Conservation (phyloP, 2,888 invertebrate species). For the Scelioninae gen. 1 region DNA sequence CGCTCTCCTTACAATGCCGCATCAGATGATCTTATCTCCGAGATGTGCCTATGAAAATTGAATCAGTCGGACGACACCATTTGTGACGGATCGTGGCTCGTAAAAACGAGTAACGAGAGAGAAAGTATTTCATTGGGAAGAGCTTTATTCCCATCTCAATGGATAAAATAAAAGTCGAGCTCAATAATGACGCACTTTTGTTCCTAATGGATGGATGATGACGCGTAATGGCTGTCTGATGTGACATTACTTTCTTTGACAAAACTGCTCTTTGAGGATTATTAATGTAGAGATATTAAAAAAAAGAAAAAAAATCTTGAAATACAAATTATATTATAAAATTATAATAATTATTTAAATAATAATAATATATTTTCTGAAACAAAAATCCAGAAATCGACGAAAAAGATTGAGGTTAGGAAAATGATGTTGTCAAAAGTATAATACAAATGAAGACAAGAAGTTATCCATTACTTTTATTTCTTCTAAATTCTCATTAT, state of each 20-base stretch:
- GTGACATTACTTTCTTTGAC: conserved; percentile 6
- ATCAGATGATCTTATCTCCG: conserved; percentile 46
- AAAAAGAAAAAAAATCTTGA: background rate
- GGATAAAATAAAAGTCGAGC: conserved; percentile 64
- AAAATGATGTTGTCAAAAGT: too few species aligned
- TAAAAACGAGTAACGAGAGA: conserved; percentile 31
- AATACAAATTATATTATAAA: background rate
- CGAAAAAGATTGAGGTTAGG: too few species aligned
- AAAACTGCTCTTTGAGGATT: background rate
- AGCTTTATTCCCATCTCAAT: conserved; percentile 18
- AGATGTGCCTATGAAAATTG: conserved; percentile 39
- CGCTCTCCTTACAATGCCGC: conserved; percentile 65
- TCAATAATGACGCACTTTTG: conserved; percentile 35
- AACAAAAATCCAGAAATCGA: too few species aligned
- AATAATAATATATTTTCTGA: too few species aligned
- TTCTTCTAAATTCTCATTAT: too few species aligned
- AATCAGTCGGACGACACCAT: conserved; percentile 20
- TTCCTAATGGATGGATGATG: conserved; percentile 76
- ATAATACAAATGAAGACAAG: too few species aligned
- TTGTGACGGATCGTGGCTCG: conserved; percentile 16
- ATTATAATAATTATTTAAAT: too few species aligned
- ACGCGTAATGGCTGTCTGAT: conserved; percentile 72
- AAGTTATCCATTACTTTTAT: too few species aligned
- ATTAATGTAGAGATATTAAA: background rate
- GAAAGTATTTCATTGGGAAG: conserved; percentile 16